Evolutionary conservation across 2,797 vertebrate species (phyloP).

Genomic region (Phaenicophaeus curvirostris): DNA sequence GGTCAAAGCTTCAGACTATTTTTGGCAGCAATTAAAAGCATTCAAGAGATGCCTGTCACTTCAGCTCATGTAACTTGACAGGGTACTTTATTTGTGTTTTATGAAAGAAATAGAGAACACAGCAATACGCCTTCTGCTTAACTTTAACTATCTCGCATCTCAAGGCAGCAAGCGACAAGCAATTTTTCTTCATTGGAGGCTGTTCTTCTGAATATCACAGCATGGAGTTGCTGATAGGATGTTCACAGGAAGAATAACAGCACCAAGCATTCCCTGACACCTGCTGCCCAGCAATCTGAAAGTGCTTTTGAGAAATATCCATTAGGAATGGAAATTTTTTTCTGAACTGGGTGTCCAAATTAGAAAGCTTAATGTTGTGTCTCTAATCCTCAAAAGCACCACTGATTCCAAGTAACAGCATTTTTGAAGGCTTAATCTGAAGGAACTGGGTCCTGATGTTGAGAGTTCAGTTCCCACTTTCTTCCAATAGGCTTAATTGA

Average conservation of each 20-base stretch:
- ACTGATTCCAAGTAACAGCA: background rate
- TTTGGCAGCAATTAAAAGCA: slow-evolving; percentile 57
- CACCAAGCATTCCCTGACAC: background rate
- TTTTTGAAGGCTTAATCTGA: background rate
- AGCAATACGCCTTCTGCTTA: slow-evolving; percentile 57
- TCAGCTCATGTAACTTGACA: slow-evolving; percentile 36
- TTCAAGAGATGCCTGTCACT: slow-evolving; percentile 50
- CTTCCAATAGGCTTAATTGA: background rate
- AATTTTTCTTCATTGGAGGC: slow-evolving; percentile 62
- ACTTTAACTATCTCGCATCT: slow-evolving; percentile 17
- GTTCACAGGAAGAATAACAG: slow-evolving; percentile 13
- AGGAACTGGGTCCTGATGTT: background rate
- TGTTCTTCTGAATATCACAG: background rate
- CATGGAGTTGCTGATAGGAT: background rate
- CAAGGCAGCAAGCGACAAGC: slow-evolving; percentile 52
- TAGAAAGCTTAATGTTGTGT: background rate
- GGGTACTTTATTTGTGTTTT: slow-evolving; percentile 57
- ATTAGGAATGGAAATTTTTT: background rate
- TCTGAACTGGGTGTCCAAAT: background rate
- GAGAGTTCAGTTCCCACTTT: background rate
- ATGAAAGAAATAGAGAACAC: slow-evolving; percentile 40
- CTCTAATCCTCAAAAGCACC: background rate
- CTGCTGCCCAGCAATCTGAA: background rate
- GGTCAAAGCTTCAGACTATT: slow-evolving; percentile 18
- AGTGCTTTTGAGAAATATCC: background rate